Percentiles rank a stretch among this genome's conserved stretches.
These are phyloP conservation scores for Agrenia bidenticulata DNA, from an alignment of 2,888 invertebrate genomes.

Conservation along the genomic window DNA sequence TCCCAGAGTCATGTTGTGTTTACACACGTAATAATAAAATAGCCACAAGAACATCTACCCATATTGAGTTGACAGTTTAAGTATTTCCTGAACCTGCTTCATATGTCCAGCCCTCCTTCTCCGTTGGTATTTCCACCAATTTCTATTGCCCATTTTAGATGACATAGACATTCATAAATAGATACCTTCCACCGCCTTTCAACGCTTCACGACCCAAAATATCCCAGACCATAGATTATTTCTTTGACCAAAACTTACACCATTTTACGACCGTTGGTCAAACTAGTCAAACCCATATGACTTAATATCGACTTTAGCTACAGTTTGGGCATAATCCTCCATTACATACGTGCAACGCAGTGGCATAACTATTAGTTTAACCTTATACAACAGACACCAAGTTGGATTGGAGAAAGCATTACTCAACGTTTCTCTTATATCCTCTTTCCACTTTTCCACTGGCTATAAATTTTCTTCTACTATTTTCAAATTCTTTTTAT, in stretches of 20 bases:
- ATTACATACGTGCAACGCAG: too few species aligned
- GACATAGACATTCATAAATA: conserved; percentile 20
- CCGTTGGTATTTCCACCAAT: conserved; percentile 12
- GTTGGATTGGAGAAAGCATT: too few species aligned
- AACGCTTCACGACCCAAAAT: not conserved
- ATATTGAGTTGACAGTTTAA: conserved; percentile 23
- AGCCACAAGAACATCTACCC: conserved; percentile 13
- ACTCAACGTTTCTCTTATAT: conserved; percentile 3
- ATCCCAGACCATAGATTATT: conserved; percentile 9
- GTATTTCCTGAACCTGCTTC: conserved; percentile 2
- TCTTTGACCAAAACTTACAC: conserved; percentile 3
- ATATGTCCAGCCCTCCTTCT: conserved; percentile 7
- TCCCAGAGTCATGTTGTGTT: conserved; percentile 12
- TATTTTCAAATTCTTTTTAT: not conserved
- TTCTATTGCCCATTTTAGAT: conserved; percentile 9
- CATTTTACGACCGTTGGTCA: conserved; percentile 15
- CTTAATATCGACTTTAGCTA: conserved; percentile 5
- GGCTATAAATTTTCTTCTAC: not conserved
- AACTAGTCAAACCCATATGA: not conserved
- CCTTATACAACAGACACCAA: too few species aligned
- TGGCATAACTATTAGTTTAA: too few species aligned
- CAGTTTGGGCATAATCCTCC: too few species aligned
- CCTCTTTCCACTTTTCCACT: not conserved
- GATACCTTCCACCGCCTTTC: conserved; percentile 15
- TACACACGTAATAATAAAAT: conserved; percentile 21